Evolutionary conservation across 1,140 invertebrate genomes (phyloP), one percentile per base, ranked within the genome.

Genomic region (Zaprionus inermis): DNA sequence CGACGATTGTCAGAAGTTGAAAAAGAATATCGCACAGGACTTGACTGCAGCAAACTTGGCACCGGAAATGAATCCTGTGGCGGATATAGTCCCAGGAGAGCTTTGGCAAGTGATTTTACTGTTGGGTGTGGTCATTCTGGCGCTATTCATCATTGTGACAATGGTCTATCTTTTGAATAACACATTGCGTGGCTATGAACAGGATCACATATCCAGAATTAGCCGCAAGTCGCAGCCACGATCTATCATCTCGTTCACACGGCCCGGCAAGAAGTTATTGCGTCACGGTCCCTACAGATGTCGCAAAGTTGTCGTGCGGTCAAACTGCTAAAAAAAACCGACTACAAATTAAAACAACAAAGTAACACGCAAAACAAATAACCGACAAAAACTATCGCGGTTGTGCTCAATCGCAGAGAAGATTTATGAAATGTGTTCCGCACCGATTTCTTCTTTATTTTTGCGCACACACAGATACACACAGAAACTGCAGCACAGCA

Each of bases 401-500:
- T 70, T 83, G 83, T 74, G 79, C 83, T 79, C 83, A 88, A 86
- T 86, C 79, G 79, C 41, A 60, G 63, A 57, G 58, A 88, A 86
- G 83, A 86, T 86, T 86, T 86, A 86, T 88, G 83, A 82, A 86
- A 79, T 79, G 76, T 86, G 72, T 88, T 82, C 71, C 72, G 80
- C 63, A 64, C 68, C 65, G 71, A 65, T 67, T 79, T 86, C 56
- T 74, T 72, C 38, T 80, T 69, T 72, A 63, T 56, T 69, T 72
- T 57, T 57, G 57, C 52, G 38, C 76, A 34, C 36, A 58, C 44
- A 49, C 18, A 49, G 3, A 22, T 5, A 49, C 1, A 49, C 18
- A 49, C 0, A 49, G 18, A 20, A 6, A 41, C 14, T 20, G 61
- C 71, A 71, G 59, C 61, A 9, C n/a, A 56, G 38, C 76, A 74